Percentiles rank a stretch among this genome's conserved stretches.
Conservation (phyloP, 1,140 invertebrate species). For the Ganaspis sp. region DNA sequence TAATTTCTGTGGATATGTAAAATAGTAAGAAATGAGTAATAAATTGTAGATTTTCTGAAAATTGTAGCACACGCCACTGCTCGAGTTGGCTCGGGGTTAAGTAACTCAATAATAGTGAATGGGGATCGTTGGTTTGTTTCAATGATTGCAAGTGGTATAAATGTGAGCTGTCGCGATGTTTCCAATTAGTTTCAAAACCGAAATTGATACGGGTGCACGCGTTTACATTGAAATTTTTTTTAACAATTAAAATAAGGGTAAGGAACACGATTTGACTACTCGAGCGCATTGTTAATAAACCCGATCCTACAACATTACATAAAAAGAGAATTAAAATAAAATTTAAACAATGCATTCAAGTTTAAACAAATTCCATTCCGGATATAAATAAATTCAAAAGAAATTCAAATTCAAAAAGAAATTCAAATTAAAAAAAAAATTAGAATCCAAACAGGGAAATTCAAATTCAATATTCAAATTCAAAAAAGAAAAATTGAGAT, state of each 20-base stretch:
- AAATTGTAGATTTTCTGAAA: constrained; percentile 23
- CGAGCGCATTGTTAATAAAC: background rate
- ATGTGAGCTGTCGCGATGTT: constrained; percentile 49
- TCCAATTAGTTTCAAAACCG: constrained; percentile 47
- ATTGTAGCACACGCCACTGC: constrained; percentile 36
- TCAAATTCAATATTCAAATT: no score
- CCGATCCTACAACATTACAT: no score
- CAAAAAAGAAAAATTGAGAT: no score
- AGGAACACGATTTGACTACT: background rate
- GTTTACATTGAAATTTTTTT: constrained; percentile 9
- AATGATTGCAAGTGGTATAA: constrained; percentile 50
- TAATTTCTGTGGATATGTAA: background rate
- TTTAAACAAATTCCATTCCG: no score
- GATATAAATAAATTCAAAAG: no score
- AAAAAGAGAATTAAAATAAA: no score
- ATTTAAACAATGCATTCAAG: no score
- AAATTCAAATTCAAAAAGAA: no score
- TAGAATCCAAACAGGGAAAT: no score
- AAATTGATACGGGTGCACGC: constrained; percentile 35
- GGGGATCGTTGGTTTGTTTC: constrained; percentile 49
- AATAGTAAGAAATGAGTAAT: background rate
- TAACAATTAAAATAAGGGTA: background rate
- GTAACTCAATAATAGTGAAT: constrained; percentile 53
- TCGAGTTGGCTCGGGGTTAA: constrained; percentile 55
- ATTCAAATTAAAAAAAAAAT: no score